Evolutionary conservation across 2,113 vertebrate species (phyloP), one percentile per base, ranked within the genome.

Genomic region (Myxocyprinus asiaticus): DNA sequence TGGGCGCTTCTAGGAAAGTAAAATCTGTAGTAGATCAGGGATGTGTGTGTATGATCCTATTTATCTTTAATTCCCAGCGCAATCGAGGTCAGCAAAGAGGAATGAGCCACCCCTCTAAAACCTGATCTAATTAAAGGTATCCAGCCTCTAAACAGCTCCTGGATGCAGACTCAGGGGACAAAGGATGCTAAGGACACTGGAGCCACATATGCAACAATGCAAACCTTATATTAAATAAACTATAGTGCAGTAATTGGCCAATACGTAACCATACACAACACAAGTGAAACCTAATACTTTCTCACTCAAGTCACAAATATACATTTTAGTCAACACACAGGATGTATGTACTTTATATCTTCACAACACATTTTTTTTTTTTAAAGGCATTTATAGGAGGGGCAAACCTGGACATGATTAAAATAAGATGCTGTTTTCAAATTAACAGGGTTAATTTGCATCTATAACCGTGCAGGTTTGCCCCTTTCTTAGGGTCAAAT

Each of bases 71-170:
- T 88, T 87, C 87, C 91, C 88, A 85, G 79, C 74, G 83, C 87
- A 85, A 89, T 89, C 89, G 88, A 88, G 92, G 90, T 92, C 90
- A 90, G 90, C 87, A 86, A 85, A 90, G 88, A 90, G 85, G 88
- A 89, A 91, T 91, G 91, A 90, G 85, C 84, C 87, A 89, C 85
- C 84, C 87, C 85, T 86, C 90, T 90, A 91, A 90, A 91, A 88
- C 89, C 87, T 89, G 87, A 90, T 89, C 90, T 89, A 92, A 92
- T 91, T 92, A 92, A 91, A 90, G 85, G 82, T 80, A 89, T 87
- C 82, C 83, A 56, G 78, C 76, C 85, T 82, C 85, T 77, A 59
- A 80, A 85, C 89, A 89, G 88, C 86, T 91, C 88, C 88, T 85
- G 65, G 67, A 83, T 87, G 88, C 74, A 71, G 85, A 88, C 91